A percentile compares a stretch with the other conserved stretches of the same genome.
Conservation (phyloP, 2,888 invertebrate genomes). For the Cancer borealis region DNA sequence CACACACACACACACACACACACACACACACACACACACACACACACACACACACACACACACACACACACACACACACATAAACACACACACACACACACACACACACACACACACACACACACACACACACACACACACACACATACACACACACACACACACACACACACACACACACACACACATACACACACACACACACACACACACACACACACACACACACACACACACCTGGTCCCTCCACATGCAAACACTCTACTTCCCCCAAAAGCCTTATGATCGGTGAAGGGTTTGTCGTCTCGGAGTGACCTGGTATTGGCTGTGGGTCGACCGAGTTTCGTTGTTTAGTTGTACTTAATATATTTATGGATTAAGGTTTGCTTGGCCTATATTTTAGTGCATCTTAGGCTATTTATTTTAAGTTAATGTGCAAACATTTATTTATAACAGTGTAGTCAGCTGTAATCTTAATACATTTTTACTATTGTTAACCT, state of each 20-base stretch:
- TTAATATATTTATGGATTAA: background rate
- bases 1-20: slow-evolving; percentile 26
- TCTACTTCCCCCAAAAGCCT: background rate
- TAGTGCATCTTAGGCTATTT: background rate
- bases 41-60: background rate
- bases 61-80: slow-evolving; percentile 47
- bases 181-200: background rate
- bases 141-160: slow-evolving; percentile 45
- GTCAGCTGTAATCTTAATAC: background rate
- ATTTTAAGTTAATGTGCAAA: background rate
- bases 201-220: slow-evolving; percentile 28
- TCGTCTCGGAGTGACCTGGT: background rate
- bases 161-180: slow-evolving; percentile 52
- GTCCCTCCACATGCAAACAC: background rate
- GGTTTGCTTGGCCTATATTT: background rate
- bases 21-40: slow-evolving; percentile 3
- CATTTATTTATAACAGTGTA: background rate
- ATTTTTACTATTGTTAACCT: background rate
- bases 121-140: background rate
- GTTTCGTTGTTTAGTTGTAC: background rate
- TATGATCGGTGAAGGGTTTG: background rate
- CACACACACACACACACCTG: slow-evolving; percentile 37
- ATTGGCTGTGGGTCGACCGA: background rate
- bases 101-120: slow-evolving; percentile 32
- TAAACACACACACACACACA: slow-evolving; percentile 45